Percentiles rank a stretch among this genome's conserved stretches.
Conservation (phyloP, 2,113 vertebrate species). For the Phoenicopterus ruber region DNA sequence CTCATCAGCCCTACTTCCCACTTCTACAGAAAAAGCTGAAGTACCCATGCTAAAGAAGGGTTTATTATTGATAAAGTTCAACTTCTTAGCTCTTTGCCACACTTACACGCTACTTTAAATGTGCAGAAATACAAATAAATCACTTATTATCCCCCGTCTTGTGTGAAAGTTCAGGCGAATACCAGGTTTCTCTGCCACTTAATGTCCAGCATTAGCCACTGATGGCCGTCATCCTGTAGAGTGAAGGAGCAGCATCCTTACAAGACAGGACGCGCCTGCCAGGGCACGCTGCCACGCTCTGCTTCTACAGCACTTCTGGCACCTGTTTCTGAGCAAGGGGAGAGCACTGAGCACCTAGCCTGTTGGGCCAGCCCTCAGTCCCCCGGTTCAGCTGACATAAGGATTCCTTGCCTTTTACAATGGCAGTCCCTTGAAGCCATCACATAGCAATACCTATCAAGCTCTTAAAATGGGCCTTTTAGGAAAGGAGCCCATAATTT, state of each 20-base stretch:
- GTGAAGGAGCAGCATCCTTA: background rate
- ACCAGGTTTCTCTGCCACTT: background rate
- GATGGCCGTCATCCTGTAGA: background rate
- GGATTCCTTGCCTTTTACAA: background rate
- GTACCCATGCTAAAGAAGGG: background rate
- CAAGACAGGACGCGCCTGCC: background rate
- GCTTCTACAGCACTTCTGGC: background rate
- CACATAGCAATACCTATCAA: background rate
- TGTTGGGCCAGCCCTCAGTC: background rate
- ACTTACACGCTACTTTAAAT: background rate
- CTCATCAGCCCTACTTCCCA: background rate
- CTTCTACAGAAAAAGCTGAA: background rate
- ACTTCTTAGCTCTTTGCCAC: background rate
- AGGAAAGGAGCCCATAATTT: background rate
- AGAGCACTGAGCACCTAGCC: background rate
- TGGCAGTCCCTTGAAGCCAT: background rate
- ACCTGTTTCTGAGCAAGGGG: background rate
- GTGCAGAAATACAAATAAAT: background rate
- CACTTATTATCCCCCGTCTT: background rate
- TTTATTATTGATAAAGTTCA: background rate
- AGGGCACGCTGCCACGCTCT: background rate
- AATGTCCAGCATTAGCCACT: background rate
- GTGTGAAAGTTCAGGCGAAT: background rate
- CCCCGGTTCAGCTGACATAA: background rate
- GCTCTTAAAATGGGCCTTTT: background rate